These are phyloP conservation scores for Chrysolina haemoptera DNA, from an alignment of 2,888 invertebrate genomes.

Conservation along the genomic window DNA sequence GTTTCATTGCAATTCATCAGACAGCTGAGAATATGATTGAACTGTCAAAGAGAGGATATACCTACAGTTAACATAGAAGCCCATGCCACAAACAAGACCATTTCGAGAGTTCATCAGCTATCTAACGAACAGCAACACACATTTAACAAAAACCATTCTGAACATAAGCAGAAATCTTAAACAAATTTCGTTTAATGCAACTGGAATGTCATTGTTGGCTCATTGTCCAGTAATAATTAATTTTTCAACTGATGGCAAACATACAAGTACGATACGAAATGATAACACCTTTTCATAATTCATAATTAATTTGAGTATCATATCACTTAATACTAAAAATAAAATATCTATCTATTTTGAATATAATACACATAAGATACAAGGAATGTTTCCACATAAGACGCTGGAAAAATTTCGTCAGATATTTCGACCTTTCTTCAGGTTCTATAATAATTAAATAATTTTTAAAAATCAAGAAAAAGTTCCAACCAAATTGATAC, in stretches of 20 bases:
- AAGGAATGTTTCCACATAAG: neutral
- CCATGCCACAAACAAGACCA: neutral
- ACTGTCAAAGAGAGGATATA: neutral
- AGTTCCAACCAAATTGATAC: too few species aligned
- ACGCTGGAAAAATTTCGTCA: neutral
- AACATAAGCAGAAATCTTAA: constrained; percentile 8
- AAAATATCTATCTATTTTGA: constrained; percentile 19
- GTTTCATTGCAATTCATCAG: neutral
- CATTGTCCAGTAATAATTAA: neutral
- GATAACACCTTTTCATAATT: neutral
- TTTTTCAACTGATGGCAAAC: constrained; percentile 10
- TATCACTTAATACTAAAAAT: constrained; percentile 12
- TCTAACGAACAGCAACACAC: neutral
- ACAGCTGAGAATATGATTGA: neutral
- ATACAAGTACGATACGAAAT: constrained; percentile 3
- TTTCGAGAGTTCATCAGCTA: neutral
- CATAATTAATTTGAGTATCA: constrained; percentile 16
- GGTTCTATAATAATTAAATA: neutral
- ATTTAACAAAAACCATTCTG: constrained; percentile 8
- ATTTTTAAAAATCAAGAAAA: neutral
- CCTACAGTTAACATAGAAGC: too few species aligned
- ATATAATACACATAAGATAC: constrained; percentile 17
- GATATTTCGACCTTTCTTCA: neutral
- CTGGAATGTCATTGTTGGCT: constrained; percentile 21
- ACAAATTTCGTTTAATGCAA: constrained; percentile 7